Base-by-base conservation (phyloP, 2,888 invertebrate genomes). In the Dexiosoma caninum region DNA sequence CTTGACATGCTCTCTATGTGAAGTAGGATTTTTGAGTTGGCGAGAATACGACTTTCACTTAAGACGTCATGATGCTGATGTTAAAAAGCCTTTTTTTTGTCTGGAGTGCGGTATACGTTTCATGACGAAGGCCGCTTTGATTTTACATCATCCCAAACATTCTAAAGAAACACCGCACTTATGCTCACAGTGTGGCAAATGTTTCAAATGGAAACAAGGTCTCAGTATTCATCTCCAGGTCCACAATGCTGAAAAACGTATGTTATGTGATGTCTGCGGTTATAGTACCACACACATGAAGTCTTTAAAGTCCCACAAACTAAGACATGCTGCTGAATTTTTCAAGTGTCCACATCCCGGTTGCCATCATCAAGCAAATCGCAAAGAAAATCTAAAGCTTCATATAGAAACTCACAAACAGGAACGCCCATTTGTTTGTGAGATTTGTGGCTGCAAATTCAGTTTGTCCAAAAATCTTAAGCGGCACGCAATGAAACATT, bases 151-250 rank as follows among this genome's bases (percentile, higher is more conserved):
- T n/a, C 92, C 92, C 1, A 92, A 92, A 79, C 92, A 92, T 83
- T 91, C 91, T 1, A 90, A 88, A 2, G 91, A 91, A 72, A 92
- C 92, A 16, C 92, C 92, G 0, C 92, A 91, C 85, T 88, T 90
- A 0, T 92, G 92, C 82, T 87, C 89, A 2, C 89, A 91, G 35
- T 92, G 92, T 83, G 87, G 89, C 12, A 90, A 91, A 78, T 91
- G 91, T 0, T 92, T 92, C 85, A 92, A 92, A 83, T 92, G 92
- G 92, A 92, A 92, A 64, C 92, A 92, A 84, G 92, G 92, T 0
- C 87, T 92, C 0, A 91, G 90, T 75, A 91, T 91, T 32, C 93
- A 93, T 84, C 89, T 92, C 86, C 89, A 92, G 83, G 86, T 90
- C 37, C 90, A 92, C 84, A 91, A 91, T 64, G 88, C 89, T 2